Evolutionary conservation across 2,888 invertebrate species (phyloP).

Genomic region (Zaprionus obscuricornis): DNA sequence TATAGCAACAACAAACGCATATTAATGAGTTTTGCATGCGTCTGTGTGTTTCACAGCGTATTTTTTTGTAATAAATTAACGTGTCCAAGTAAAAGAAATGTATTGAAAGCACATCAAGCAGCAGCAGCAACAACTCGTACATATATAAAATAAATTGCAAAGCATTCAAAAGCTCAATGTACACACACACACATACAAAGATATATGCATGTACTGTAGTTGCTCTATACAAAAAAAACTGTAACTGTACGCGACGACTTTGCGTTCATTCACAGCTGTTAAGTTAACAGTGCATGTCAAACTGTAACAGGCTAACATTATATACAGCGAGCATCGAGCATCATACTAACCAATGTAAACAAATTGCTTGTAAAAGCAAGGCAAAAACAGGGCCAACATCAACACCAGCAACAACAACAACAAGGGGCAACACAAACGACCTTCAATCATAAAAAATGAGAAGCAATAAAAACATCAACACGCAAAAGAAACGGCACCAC

Average conservation of each 20-base stretch:
- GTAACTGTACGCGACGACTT: no score
- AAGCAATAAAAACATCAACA: slow-evolving; percentile 55
- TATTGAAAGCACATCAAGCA: slow-evolving; percentile 31
- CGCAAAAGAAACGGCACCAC: slow-evolving; percentile 31
- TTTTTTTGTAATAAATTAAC: slow-evolving; percentile 62
- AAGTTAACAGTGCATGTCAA: slow-evolving; percentile 33
- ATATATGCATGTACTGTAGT: no score
- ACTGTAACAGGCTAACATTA: slow-evolving; percentile 25
- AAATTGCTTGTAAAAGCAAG: slow-evolving; percentile 31
- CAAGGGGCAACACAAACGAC: no score
- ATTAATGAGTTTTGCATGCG: slow-evolving; percentile 68
- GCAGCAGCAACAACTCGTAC: slow-evolving; percentile 19
- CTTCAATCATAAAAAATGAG: slow-evolving; percentile 69
- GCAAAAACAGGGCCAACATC: slow-evolving; percentile 21
- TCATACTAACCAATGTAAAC: slow-evolving; percentile 42
- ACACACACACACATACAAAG: background rate
- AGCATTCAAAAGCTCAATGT: slow-evolving; percentile 39
- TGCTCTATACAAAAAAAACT: no score
- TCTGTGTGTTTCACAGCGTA: slow-evolving; percentile 28
- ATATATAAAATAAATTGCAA: slow-evolving; percentile 43
- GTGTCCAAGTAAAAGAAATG: slow-evolving; percentile 23
- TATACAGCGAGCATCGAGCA: no score
- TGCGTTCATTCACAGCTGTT: slow-evolving; percentile 3
- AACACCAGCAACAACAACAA: no score
- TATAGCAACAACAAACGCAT: slow-evolving; percentile 55